phyloP scores from a whole-genome alignment of 1,140 invertebrate species.

The Dysdera silvatica region DNA sequence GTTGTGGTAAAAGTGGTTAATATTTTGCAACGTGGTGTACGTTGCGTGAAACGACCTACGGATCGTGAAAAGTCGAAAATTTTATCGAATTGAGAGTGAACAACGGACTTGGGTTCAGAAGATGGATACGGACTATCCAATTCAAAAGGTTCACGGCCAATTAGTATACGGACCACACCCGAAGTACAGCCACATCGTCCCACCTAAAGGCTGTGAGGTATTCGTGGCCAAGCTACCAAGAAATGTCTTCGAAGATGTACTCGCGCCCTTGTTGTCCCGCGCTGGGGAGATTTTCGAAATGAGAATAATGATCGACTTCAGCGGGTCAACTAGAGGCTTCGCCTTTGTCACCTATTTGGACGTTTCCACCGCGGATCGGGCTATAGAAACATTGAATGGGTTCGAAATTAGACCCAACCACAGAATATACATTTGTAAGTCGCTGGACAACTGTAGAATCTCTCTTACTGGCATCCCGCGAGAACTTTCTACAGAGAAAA shows the following conservation, averaged over 20 bases:
- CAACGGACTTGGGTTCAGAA: too few species aligned
- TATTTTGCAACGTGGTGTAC: too few species aligned
- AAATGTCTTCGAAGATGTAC: constrained; percentile 50
- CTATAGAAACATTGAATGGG: constrained; percentile 35
- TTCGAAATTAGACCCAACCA: constrained; percentile 98
- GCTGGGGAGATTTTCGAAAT: constrained; percentile 50
- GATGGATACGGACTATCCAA: constrained; percentile 45
- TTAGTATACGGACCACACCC: constrained; percentile 50
- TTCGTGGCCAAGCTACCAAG: constrained; percentile 51
- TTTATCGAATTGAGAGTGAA: too few species aligned
- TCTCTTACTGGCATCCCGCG: constrained; percentile 99
- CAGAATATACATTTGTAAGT: constrained; percentile 98
- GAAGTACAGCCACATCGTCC: constrained; percentile 43
- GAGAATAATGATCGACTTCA: constrained; percentile 49
- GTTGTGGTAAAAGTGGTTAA: too few species aligned
- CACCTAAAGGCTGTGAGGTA: constrained; percentile 46
- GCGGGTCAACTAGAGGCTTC: constrained; percentile 51
- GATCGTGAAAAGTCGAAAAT: too few species aligned
- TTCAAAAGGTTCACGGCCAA: constrained; percentile 61
- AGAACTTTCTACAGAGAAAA: constrained; percentile 97
- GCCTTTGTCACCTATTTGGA: constrained; percentile 50
- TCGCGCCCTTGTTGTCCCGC: constrained; percentile 49
- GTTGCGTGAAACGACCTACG: too few species aligned
- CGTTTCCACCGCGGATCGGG: constrained; percentile 44
- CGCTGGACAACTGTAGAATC: constrained; percentile 98